These are phyloP conservation scores for Microplitis deprimator DNA, from an alignment of 2,888 invertebrate genomes.

Conservation along the genomic window DNA sequence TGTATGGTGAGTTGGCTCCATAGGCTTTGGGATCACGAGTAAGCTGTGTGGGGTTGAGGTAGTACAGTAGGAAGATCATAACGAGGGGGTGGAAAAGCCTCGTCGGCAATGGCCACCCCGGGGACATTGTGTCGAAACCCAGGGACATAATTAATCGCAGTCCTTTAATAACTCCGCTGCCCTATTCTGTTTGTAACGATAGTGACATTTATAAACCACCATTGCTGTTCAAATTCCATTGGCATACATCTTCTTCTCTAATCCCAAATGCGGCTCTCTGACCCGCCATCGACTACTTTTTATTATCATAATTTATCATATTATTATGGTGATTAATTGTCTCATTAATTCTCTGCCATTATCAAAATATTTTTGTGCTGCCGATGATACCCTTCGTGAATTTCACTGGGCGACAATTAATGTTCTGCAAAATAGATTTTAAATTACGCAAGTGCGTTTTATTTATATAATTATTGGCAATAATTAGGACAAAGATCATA, in stretches of 20 bases:
- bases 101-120: conserved; percentile 38
- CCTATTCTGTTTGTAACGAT: conserved; percentile 43
- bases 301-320: conserved; percentile 2
- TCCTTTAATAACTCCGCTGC: conserved; percentile 61
- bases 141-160: conserved; percentile 67
- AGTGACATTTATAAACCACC: conserved; percentile 51
- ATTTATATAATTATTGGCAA: too few species aligned
- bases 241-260: conserved; percentile 65
- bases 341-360: not conserved
- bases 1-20: not conserved
- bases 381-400: not conserved
- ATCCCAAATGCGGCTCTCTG: conserved; percentile 55
- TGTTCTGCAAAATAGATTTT: not conserved
- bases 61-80: conserved; percentile 27
- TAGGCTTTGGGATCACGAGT: not conserved
- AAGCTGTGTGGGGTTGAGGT: not conserved
- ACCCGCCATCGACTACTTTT: not conserved
- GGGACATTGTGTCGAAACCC: conserved; percentile 40
- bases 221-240: conserved; percentile 67
- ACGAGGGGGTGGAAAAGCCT: conserved; percentile 34
- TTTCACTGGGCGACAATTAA: not conserved
- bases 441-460: too few species aligned
- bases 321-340: not conserved
- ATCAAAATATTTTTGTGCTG: not conserved
- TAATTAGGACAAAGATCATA: not conserved